A percentile compares a stretch with the other conserved stretches of the same genome.
Evolutionary conservation across 2,888 invertebrate species (phyloP).

Genomic region (Plemyria rubiginata): DNA sequence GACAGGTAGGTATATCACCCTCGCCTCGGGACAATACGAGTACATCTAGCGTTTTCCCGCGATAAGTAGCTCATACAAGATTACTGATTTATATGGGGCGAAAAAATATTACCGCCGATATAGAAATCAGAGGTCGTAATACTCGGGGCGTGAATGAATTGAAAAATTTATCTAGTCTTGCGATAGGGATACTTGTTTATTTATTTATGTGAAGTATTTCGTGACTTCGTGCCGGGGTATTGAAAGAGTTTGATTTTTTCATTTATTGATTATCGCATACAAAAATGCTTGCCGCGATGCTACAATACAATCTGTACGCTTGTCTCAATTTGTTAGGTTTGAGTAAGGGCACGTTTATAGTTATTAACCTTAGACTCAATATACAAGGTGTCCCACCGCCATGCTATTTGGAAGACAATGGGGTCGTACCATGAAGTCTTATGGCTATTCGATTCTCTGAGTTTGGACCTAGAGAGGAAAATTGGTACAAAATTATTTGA

Average conservation of each 20-base stretch:
- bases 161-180: slow-evolving; percentile 41
- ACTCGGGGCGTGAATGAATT: slow-evolving; percentile 45
- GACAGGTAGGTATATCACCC: slow-evolving; percentile 63
- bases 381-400: slow-evolving; percentile 54
- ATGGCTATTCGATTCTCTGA: too few relatives aligned
- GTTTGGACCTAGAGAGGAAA: too few relatives aligned
- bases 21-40: slow-evolving; percentile 68
- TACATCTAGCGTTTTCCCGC: slow-evolving; percentile 68
- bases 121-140: slow-evolving; percentile 47
- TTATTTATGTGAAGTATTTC: slow-evolving; percentile 14
- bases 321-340: slow-evolving; percentile 19
- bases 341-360: slow-evolving; percentile 42
- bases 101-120: slow-evolving; percentile 62
- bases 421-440: too few relatives aligned
- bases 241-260: slow-evolving; percentile 11
- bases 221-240: slow-evolving; percentile 11
- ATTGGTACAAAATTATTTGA: too few relatives aligned
- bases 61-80: slow-evolving; percentile 76
- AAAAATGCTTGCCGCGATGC: too few relatives aligned
- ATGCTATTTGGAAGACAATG: too few relatives aligned
- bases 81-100: slow-evolving; percentile 73
- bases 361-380: slow-evolving; percentile 54
- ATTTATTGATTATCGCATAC: too few relatives aligned
- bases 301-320: slow-evolving; percentile 18
- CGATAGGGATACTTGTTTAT: slow-evolving; percentile 11